Evolutionary conservation across 1,140 invertebrate genomes (phyloP).

Genomic region (Tenebrio molitor): DNA sequence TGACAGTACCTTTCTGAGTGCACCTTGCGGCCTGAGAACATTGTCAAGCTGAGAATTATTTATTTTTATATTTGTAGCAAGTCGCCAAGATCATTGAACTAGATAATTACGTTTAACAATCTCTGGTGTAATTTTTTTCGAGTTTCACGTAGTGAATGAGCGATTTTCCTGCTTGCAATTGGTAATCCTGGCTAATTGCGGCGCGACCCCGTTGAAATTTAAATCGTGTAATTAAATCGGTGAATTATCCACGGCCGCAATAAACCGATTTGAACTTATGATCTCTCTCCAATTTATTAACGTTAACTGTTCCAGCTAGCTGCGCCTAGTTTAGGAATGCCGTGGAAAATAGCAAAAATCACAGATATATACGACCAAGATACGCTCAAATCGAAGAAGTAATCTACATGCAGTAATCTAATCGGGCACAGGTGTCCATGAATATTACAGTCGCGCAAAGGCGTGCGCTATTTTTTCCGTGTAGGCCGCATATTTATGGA

Average conservation of each 20-base stretch:
- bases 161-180: conserved; percentile 14
- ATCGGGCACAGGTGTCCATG: conserved; percentile 59
- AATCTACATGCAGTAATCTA: conserved; percentile 59
- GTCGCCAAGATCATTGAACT: conserved; percentile 45
- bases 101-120: conserved; percentile 45
- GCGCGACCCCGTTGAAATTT: conserved; percentile 34
- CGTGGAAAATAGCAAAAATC: conserved; percentile 52
- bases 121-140: conserved; percentile 4
- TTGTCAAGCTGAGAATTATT: conserved; percentile 39
- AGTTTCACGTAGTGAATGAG: not conserved
- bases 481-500: conserved; percentile 57
- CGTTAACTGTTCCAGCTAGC: conserved; percentile 49
- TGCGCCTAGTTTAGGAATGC: conserved; percentile 53
- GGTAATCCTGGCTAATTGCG: conserved; percentile 6
- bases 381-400: conserved; percentile 56
- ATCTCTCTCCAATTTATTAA: conserved; percentile 50
- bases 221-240: conserved; percentile 45
- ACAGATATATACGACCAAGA: conserved; percentile 53
- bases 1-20: not conserved
- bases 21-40: conserved; percentile 21
- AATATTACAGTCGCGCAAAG: conserved; percentile 55
- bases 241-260: conserved; percentile 20
- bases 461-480: conserved; percentile 55
- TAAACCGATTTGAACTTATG: conserved; percentile 47
- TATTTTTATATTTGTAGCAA: conserved; percentile 38